These are phyloP conservation scores for Cephus cinctus DNA, from an alignment of 1,140 invertebrate genomes.

Conservation along the genomic window DNA sequence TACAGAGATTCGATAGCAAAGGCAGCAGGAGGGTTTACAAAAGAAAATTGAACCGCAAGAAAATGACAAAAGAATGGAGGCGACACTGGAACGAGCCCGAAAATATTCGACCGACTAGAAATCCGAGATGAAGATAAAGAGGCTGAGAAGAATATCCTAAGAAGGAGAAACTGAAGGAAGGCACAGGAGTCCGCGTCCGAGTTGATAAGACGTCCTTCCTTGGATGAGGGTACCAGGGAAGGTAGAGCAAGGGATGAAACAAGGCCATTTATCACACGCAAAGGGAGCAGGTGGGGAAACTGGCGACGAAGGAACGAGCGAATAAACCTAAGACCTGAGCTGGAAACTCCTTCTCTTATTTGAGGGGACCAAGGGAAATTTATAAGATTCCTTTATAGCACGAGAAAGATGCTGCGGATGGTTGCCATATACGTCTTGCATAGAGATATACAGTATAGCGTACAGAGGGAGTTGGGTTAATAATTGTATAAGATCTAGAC, in stretches of 20 bases:
- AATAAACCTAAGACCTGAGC: no score
- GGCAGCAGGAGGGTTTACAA: no score
- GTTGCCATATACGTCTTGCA: no score
- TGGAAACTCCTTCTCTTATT: no score
- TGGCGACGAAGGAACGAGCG: conserved; percentile 27
- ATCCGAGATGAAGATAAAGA: conserved; percentile 11
- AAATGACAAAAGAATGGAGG: background rate
- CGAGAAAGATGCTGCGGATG: conserved; percentile 38
- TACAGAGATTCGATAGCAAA: conserved; percentile 1
- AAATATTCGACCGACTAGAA: conserved; percentile 19
- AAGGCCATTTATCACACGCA: conserved; percentile 44
- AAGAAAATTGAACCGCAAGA: no score
- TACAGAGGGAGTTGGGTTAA: no score
- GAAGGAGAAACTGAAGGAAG: background rate
- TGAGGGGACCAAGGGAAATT: conserved; percentile 35
- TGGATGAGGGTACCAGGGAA: conserved; percentile 30
- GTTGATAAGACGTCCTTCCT: conserved; percentile 43
- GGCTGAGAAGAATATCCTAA: conserved; percentile 17
- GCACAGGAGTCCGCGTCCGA: conserved; percentile 23
- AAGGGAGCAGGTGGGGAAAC: conserved; percentile 41
- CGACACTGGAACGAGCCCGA: no score
- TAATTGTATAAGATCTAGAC: no score
- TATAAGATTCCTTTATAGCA: conserved; percentile 27
- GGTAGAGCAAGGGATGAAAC: conserved; percentile 28
- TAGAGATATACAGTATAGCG: no score